Conservation (phyloP, 2,888 invertebrate species). For the Aphelenchoides bicaudatus region DNA sequence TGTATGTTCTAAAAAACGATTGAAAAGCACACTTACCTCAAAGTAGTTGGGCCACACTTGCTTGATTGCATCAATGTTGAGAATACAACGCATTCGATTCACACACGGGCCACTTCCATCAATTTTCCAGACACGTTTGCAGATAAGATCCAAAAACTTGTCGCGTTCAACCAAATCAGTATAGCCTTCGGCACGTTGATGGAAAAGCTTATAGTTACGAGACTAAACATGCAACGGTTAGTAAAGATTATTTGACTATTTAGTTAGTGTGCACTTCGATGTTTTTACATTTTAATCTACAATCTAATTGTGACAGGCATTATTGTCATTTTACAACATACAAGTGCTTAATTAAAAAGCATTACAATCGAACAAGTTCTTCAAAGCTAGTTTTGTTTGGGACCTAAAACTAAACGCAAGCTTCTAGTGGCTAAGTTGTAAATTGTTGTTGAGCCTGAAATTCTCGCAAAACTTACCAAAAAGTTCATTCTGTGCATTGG, state of each 20-base stretch:
- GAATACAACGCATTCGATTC: slow-evolving; percentile 33
- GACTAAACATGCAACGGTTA: slow-evolving; percentile 22
- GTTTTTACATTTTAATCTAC: neutral
- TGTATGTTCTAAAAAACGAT: neutral
- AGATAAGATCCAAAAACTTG: slow-evolving; percentile 23
- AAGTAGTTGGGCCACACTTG: slow-evolving; percentile 36
- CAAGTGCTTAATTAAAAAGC: too few relatives aligned
- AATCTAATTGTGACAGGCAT: neutral
- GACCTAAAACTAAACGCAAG: too few relatives aligned
- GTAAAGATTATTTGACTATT: slow-evolving; percentile 2
- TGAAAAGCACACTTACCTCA: neutral
- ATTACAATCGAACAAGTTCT: too few relatives aligned
- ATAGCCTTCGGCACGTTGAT: slow-evolving; percentile 23
- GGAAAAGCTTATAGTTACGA: slow-evolving; percentile 33
- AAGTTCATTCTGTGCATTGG: slow-evolving; percentile 34
- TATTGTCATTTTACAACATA: too few relatives aligned
- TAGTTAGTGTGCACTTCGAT: neutral
- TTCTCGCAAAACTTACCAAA: slow-evolving; percentile 35
- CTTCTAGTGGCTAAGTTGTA: too few relatives aligned
- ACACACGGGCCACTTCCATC: slow-evolving; percentile 32
- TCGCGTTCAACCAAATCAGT: slow-evolving; percentile 25
- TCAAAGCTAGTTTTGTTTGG: too few relatives aligned
- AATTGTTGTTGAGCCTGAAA: too few relatives aligned
- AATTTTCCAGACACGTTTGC: slow-evolving; percentile 25
- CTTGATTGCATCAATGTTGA: slow-evolving; percentile 29